Evolutionary conservation across 1,140 invertebrate genomes (phyloP), one percentile per base, ranked within the genome.

Genomic region (Philopotamus ludificatus): DNA sequence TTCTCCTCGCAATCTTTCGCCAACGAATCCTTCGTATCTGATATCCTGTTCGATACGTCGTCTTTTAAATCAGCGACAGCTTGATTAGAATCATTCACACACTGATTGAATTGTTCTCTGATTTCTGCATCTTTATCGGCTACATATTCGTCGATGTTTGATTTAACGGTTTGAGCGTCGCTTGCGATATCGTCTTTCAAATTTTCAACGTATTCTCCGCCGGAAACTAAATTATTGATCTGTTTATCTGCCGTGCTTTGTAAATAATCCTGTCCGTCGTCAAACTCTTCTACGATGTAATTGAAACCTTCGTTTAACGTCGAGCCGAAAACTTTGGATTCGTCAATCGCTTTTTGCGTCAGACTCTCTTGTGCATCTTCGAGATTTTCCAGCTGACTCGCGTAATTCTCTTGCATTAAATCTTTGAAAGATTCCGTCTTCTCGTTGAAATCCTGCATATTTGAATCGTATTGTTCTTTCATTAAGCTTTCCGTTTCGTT

Each of bases 341-440:
- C n/a, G n/a, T n/a, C n/a, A n/a, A n/a, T n/a, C n/a, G 41, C 25
- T 71, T 60, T 76, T 68, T 12, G 71, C 64, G 25, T 74, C 50
- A 45, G 72, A 26, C 51, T 76, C 71, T 62, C 75, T n/a, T n/a
- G 68, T 34, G 69, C 72, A 45, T 73, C 61, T 71, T 71, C 75
- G 9, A 77, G 15, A 68, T 76, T 75, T 16, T 73, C 71, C 44
- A 75, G 68, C 61, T 78, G 73, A 42, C 76, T 75, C 20, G 67
- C 57, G 23, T 64, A 57, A 12, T 42, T 64, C 20, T 51, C 21
- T 8, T 23, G 28, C 41, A 63, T n/a, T 3, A 16, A 15, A 18
- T 63, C 51, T 64, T 45, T 42, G n/a, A n/a, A 34, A 34, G 28
- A 34, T 34, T 12, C 28, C 4, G 28, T 34, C 20, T 64, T 58